Conservation (phyloP, 2,888 invertebrate genomes). For the Latrodectus elegans region DNA sequence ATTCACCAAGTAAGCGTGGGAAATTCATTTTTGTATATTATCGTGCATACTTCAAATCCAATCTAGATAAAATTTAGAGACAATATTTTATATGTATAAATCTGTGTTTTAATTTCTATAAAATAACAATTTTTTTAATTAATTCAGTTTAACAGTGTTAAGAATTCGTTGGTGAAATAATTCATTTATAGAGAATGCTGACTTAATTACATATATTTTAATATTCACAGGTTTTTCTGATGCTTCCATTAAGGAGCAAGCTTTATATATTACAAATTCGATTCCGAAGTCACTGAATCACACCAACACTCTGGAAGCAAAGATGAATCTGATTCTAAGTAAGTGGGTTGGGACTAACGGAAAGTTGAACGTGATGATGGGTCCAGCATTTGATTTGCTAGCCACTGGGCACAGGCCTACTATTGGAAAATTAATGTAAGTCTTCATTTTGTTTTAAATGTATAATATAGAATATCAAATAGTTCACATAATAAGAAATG, state of each 20-base stretch:
- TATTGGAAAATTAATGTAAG: conserved; percentile 38
- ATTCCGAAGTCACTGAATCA: conserved; percentile 53
- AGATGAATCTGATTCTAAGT: conserved; percentile 32
- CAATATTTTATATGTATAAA: too few species aligned
- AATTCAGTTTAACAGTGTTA: too few species aligned
- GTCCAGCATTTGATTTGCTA: conserved; percentile 57
- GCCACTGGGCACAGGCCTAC: conserved; percentile 37
- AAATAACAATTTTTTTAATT: too few species aligned
- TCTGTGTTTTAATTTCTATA: too few species aligned
- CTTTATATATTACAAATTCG: conserved; percentile 40
- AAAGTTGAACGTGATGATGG: conserved; percentile 49
- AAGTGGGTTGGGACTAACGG: conserved; percentile 28
- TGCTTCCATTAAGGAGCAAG: conserved; percentile 17
- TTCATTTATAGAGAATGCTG: too few species aligned
- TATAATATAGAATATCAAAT: too few species aligned
- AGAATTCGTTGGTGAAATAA: too few species aligned
- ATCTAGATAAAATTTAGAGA: too few species aligned
- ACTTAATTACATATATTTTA: background rate
- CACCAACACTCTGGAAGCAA: conserved; percentile 15
- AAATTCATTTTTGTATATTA: background rate
- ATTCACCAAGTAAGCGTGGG: conserved; percentile 25
- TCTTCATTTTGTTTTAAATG: background rate
- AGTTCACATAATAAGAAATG: too few species aligned
- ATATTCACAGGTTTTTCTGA: conserved; percentile 43
- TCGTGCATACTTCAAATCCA: too few species aligned